Conservation (phyloP, 2,888 invertebrate species). For the Sarcophaga rosellei region DNA sequence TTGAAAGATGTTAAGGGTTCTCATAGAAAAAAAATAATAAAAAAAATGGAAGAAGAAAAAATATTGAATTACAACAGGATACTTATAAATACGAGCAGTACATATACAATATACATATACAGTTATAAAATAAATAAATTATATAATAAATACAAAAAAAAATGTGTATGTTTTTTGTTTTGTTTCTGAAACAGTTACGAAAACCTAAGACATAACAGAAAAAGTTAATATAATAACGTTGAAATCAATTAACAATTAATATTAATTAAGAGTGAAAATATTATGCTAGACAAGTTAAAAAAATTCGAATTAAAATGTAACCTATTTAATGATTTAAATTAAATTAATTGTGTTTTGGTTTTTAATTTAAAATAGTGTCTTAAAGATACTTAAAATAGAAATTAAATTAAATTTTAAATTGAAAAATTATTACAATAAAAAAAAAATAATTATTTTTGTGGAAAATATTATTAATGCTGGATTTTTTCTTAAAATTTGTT, state of each 20-base stretch:
- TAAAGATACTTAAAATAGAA: neutral
- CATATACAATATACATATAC: neutral
- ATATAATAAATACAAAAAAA: neutral
- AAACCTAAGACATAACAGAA: neutral
- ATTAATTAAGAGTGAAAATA: slow-evolving; percentile 20
- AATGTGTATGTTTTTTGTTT: neutral
- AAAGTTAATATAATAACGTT: neutral
- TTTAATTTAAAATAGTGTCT: neutral
- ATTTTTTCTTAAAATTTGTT: slow-evolving; percentile 39
- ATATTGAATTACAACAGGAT: slow-evolving; percentile 47
- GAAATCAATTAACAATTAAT: slow-evolving; percentile 16
- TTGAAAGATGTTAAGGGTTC: slow-evolving; percentile 36
- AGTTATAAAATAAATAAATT: slow-evolving; percentile 2
- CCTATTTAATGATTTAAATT: too few relatives aligned
- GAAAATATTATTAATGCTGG: neutral
- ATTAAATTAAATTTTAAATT: too few relatives aligned
- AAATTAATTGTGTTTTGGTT: too few relatives aligned
- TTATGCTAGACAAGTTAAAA: too few relatives aligned
- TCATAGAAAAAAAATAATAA: too few relatives aligned
- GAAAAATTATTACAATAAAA: neutral
- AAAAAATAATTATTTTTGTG: neutral
- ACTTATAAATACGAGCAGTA: slow-evolving; percentile 24
- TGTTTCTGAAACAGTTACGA: slow-evolving; percentile 24
- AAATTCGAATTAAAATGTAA: too few relatives aligned
- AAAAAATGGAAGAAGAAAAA: neutral